These are phyloP conservation scores for Thomomys bottae DNA, from an alignment of 2,113 vertebrate genomes.

Conservation along the genomic window DNA sequence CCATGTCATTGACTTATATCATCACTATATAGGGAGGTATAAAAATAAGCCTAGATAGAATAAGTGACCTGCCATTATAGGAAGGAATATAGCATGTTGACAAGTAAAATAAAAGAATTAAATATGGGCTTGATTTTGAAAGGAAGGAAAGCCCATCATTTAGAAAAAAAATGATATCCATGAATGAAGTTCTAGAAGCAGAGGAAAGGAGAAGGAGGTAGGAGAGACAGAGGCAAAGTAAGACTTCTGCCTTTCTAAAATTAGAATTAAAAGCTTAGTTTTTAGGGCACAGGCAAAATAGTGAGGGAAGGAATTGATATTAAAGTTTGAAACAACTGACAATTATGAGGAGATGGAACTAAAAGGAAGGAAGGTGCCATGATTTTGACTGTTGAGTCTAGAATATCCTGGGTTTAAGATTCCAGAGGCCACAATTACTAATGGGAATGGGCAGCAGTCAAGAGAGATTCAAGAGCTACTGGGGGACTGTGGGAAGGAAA, in stretches of 20 bases:
- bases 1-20: background rate
- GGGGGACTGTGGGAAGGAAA: background rate
- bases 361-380: background rate
- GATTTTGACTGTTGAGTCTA: background rate
- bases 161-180: background rate
- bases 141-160: background rate
- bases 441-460: background rate
- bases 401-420: background rate
- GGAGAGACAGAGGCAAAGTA: no score
- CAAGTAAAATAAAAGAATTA: background rate
- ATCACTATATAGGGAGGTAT: background rate
- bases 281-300: background rate
- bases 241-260: background rate
- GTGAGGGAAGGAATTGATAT: background rate
- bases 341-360: background rate
- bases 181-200: background rate
- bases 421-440: background rate
- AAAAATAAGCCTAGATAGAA: background rate
- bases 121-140: background rate
- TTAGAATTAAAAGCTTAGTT: no score
- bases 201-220: no score
- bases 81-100: background rate
- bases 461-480: background rate
- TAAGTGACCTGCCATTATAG: background rate
- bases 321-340: background rate